These are phyloP conservation scores for Paratrypauchen microcephalus DNA, from an alignment of 2,797 vertebrate species.

Conservation along the genomic window DNA sequence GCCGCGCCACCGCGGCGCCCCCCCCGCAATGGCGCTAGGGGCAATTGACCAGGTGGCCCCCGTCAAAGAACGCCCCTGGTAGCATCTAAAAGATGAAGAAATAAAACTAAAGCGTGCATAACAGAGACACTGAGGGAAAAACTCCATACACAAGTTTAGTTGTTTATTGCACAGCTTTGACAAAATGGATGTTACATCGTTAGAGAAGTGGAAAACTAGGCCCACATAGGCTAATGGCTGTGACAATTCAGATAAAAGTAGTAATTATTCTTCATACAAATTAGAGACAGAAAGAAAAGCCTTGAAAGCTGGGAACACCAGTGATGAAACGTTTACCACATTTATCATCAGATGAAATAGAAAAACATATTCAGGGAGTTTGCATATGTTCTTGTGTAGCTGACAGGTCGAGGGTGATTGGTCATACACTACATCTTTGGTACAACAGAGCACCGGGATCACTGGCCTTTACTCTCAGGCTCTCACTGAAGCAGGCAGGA, in stretches of 20 bases:
- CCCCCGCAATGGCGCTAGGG: too few species aligned
- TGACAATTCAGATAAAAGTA: conserved; percentile 29
- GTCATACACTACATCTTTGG: conserved; percentile 73
- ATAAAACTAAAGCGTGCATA: conserved; percentile 10
- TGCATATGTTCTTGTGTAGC: conserved; percentile 64
- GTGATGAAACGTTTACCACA: conserved; percentile 26
- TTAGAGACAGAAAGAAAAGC: not conserved
- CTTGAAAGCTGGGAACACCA: not conserved
- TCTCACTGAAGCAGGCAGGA: conserved; percentile 45
- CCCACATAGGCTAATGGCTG: conserved; percentile 9
- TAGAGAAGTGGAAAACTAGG: conserved; percentile 60
- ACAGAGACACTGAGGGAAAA: not conserved
- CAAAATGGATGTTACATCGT: conserved; percentile 72
- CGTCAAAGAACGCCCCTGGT: too few species aligned
- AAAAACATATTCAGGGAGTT: conserved; percentile 51
- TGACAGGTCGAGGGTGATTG: conserved; percentile 5
- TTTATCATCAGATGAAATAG: conserved; percentile 50
- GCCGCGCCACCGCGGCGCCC: too few species aligned
- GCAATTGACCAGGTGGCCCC: too few species aligned
- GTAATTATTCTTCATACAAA: not conserved
- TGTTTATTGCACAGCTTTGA: conserved; percentile 82
- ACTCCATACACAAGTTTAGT: conserved; percentile 41
- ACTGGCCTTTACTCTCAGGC: conserved; percentile 40
- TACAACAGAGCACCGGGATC: conserved; percentile 66
- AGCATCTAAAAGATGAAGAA: conserved; percentile 12